These are phyloP conservation scores for Eupithecia centaureata DNA, from an alignment of 2,888 invertebrate species.

Conservation along the genomic window DNA sequence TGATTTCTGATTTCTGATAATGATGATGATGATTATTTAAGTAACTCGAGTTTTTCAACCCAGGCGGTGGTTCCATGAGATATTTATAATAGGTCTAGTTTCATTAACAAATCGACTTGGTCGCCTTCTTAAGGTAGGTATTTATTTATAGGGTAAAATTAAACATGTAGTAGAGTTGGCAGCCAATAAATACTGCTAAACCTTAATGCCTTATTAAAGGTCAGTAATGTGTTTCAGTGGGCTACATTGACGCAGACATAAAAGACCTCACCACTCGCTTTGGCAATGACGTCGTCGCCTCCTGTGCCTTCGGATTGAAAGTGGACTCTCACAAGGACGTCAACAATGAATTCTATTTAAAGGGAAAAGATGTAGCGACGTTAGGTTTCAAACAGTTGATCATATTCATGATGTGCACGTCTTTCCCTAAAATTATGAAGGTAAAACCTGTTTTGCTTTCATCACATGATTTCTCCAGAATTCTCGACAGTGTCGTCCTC, in stretches of 20 bases:
- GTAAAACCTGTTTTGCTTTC: constrained; percentile 11
- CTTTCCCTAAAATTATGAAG: constrained; percentile 34
- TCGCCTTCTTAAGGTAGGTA: too few species aligned
- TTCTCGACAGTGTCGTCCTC: neutral
- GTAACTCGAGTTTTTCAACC: too few species aligned
- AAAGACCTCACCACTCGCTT: constrained; percentile 67
- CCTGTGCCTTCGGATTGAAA: constrained; percentile 72
- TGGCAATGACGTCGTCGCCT: constrained; percentile 76
- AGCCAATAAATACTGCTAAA: neutral
- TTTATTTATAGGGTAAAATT: too few species aligned
- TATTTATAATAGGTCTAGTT: too few species aligned
- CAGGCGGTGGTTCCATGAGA: too few species aligned
- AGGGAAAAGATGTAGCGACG: constrained; percentile 68
- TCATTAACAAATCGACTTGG: too few species aligned
- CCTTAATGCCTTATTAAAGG: neutral
- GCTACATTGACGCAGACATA: constrained; percentile 54
- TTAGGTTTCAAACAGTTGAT: constrained; percentile 31
- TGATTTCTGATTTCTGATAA: too few species aligned
- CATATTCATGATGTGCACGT: constrained; percentile 18
- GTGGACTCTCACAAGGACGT: constrained; percentile 77
- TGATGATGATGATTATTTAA: too few species aligned
- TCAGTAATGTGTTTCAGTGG: constrained; percentile 28
- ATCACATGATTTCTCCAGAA: neutral
- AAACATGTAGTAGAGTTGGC: too few species aligned
- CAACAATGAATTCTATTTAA: constrained; percentile 77